phyloP scores from a whole-genome alignment of 2,888 invertebrate species.

The Synergus umbraculus region DNA sequence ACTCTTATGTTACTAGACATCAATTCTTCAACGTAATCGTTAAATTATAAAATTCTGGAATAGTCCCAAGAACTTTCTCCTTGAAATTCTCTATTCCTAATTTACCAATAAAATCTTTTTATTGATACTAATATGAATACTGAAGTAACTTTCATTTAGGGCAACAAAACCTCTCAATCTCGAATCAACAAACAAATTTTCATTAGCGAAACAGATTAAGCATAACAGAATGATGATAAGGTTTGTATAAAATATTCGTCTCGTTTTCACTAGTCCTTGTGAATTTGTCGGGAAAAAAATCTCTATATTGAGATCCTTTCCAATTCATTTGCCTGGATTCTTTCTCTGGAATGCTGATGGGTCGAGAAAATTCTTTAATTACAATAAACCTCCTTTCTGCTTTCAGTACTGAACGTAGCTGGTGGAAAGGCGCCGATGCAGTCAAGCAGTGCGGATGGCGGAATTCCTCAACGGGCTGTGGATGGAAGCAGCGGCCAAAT shows the following conservation, averaged over 20 bases:
- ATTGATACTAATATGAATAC: too few relatives aligned
- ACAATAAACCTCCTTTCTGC: constrained; percentile 53
- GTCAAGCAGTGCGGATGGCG: constrained; percentile 88
- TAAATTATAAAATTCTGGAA: too few relatives aligned
- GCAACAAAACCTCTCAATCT: too few relatives aligned
- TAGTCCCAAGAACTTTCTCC: too few relatives aligned
- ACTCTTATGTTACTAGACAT: too few relatives aligned
- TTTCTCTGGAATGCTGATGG: constrained; percentile 82
- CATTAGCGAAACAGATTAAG: not conserved
- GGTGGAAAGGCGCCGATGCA: constrained; percentile 98
- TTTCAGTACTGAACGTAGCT: constrained; percentile 93
- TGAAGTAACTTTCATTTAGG: too few relatives aligned
- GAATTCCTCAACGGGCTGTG: constrained; percentile 93
- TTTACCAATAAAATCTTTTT: not conserved
- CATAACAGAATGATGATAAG: not conserved
- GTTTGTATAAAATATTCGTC: too few relatives aligned
- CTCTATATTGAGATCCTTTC: not conserved
- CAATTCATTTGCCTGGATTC: constrained; percentile 36
- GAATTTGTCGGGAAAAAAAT: not conserved
- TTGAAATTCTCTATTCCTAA: not conserved
- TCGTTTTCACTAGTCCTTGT: not conserved
- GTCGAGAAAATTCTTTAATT: constrained; percentile 32
- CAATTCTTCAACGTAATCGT: too few relatives aligned
- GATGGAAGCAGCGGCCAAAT: constrained; percentile 92
- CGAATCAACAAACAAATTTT: too few relatives aligned